Evolutionary conservation across 1,140 invertebrate genomes (phyloP), one percentile per base, ranked within the genome.

Genomic region (Meloidogyne floridensis): DNA sequence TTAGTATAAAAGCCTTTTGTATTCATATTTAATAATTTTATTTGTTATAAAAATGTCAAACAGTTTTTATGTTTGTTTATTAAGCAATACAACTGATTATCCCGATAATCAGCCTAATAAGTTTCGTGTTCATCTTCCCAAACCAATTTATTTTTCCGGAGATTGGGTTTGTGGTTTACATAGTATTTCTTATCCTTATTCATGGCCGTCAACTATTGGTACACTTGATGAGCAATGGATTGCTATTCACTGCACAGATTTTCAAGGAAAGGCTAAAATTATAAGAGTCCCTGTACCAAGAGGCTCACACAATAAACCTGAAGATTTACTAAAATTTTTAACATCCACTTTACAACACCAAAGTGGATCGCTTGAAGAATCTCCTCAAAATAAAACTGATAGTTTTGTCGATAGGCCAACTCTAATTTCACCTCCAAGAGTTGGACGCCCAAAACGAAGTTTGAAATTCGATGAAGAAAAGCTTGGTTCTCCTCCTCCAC

Each of bases 201-300:
- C 72, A 5, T 74, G 72, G 72, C 72, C 4, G 0, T 78, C 74
- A 1, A 75, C 77, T 20, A 74, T 78, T 76, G 77, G 77, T 20
- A 78, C 77, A 0, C 20, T 78, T 18, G 71, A 78, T 43, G 77
- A 78, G 9, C 77, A 78, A 56, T 74, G 71, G 59, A 74, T 78
- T 2, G 71, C 76, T 56, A 78, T 78, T 18, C 42, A 78, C 43
- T 74, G n/a, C 11, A 10, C 4, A 3, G 77, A 78, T 15, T 10
- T 11, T 75, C 9, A 10, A 13, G 72, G 51, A 2, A 75, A 0
- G 3, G 9, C 9, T 10, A 8, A 32, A 3, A 32, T 75, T 4
- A 75, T 75, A 3, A 20, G 11, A 0, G 2, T 75, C 0, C 74
- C 74, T 43, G 42, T 75, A 0, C 74, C 74, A 18, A 75, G 32